phyloP scores from a whole-genome alignment of 1,140 invertebrate species.

The Streblospio benedicti region DNA sequence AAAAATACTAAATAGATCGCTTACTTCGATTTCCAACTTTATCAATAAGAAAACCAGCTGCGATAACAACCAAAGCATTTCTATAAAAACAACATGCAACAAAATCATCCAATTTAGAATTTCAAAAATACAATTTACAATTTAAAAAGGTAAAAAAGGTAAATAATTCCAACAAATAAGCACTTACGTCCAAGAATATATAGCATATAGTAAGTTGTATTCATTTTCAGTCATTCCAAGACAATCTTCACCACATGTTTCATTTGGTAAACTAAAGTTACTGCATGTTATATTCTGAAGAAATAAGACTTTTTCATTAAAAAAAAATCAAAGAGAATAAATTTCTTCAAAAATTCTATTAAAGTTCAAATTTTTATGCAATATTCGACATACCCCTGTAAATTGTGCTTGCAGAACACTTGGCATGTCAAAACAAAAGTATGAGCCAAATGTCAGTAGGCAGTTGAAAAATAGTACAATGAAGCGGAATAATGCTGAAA shows the following conservation, averaged over 20 bases:
- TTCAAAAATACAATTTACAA: neutral
- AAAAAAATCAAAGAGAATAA: too few species aligned
- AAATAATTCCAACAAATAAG: neutral
- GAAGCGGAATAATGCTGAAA: constrained; percentile 41
- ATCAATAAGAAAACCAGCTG: constrained; percentile 46
- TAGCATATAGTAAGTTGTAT: constrained; percentile 48
- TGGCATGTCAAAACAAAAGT: constrained; percentile 51
- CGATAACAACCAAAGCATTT: constrained; percentile 47
- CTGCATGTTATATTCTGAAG: constrained; percentile 15
- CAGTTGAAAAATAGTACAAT: constrained; percentile 48
- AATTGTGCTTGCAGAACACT: constrained; percentile 46
- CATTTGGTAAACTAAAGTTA: constrained; percentile 2
- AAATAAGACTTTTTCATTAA: too few species aligned
- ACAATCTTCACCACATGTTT: constrained; percentile 40
- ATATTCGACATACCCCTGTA: constrained; percentile 27
- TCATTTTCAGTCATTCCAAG: constrained; percentile 43
- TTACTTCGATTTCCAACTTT: constrained; percentile 47
- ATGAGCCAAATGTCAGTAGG: constrained; percentile 48
- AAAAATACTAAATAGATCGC: constrained; percentile 3
- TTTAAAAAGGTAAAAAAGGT: neutral
- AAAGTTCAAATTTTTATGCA: too few species aligned
- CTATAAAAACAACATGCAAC: constrained; percentile 28
- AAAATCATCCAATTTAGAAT: neutral
- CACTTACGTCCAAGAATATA: constrained; percentile 50
- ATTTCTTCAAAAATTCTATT: too few species aligned